Evolutionary conservation across 2,113 vertebrate species (phyloP), one percentile per base, ranked within the genome.

Genomic region (Hucho hucho): DNA sequence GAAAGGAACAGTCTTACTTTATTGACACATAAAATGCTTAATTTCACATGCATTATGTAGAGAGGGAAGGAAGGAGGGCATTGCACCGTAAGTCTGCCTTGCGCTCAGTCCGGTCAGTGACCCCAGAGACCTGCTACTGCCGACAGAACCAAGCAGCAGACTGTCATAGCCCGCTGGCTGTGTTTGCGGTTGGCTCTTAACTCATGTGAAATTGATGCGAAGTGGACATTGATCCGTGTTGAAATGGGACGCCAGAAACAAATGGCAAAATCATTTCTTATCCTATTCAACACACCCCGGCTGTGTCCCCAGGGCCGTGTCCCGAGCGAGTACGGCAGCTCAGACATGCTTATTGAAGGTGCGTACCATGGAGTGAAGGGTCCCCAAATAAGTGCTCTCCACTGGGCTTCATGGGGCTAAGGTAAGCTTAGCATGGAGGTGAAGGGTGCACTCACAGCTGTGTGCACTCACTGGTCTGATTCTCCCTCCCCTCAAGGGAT

Each of bases 141-240:
- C 67, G 75, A 79, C 76, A 26, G 81, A 86, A 78, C 68, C 2
- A 73, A 76, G 74, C 13, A 80, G 65, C 64, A 81, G 74, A 80
- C 79, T 86, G 82, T 72, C 69, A 61, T 77, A 25, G 73, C 73
- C 76, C 81, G 76, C 28, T 6, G 78, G 89, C 80, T 69, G 69
- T 75, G 77, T 87, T 87, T 86, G 80, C 76, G 78, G 86, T 87
- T 82, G 64, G 75, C 82, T 85, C 77, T 43, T 64, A 70, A 58
- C 83, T 90, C 85, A 82, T 91, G 86, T 85, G 87, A 89, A 91
- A 90, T 89, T 86, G 86, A 91, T 90, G 86, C 64, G 79, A 77
- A 61, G 66, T 49, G 64, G 86, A 88, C 86, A 87, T 84, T 85
- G 91, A 89, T 90, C 84, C 84, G 9, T 87, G 85, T 68, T 77